Base-by-base conservation (phyloP, 2,113 vertebrate species). In the Menidia beryllina region DNA sequence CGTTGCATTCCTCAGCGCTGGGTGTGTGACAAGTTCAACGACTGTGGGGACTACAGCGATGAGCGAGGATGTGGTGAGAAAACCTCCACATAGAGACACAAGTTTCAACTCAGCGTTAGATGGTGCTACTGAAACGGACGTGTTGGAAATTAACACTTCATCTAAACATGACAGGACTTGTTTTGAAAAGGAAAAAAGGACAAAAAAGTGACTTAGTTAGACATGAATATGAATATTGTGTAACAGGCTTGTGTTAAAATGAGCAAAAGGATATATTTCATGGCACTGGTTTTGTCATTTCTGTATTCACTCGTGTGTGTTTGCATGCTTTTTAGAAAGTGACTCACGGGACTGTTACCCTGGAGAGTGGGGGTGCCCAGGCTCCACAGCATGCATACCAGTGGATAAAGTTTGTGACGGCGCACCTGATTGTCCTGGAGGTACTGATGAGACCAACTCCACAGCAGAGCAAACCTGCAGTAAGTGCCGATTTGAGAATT, bases 1-100 rank as follows among this genome's bases (percentile, higher is more conserved):
- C 89, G 88, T 21, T 93, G 93, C 62, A 90, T 93, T 60, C 77
- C 88, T 60, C 93, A 93, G 79, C 0, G n/a, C 5, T 94, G 90
- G 90, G 92, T 94, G 59, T 94, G 93, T 61, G 93, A 94, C 59
- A 39, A 86, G 23, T 90, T 88, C 82, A 93, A 93, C 0, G 92
- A 94, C 85, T 94, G 93, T 48, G 90, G 92, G 12, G 93, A 94
- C 75, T 91, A 63, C 83, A 92, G 91, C 21, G 93, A 93, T 27
- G 93, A 94, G 63, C 89, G 53, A 48, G 93, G 91, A 84, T 94
- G 93, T 64, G 91, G 92, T 94, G 75, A 93, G 93, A 69, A 23
- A 70, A 59, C 5, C 1, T 23, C 2, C 11, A 20, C 4, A 45
- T n/a, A 19, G 7, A 19, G 7, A 45, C n/a, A 14, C 10, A 13